A percentile compares a stretch with the other conserved stretches of the same genome.
Evolutionary conservation across 2,888 invertebrate genomes (phyloP).

Genomic region (Stenolophus ochropezus): DNA sequence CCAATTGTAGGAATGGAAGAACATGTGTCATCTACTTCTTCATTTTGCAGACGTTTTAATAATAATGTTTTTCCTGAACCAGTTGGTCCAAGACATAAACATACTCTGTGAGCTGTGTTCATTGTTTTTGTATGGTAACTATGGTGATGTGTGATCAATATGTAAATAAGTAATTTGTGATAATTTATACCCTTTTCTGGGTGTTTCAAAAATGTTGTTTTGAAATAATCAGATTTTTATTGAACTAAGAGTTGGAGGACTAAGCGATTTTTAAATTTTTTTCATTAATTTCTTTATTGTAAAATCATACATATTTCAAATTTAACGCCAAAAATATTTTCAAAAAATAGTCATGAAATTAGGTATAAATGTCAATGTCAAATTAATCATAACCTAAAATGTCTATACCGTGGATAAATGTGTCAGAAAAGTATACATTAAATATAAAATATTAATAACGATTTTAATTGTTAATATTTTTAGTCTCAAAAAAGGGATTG

Average conservation of each 20-base stretch:
- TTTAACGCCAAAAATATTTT: conserved; percentile 5
- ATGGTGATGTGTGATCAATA: conserved; percentile 39
- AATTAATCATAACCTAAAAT: conserved; percentile 2
- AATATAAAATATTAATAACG: neutral
- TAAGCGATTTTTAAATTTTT: too few species aligned
- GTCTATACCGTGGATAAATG: conserved; percentile 49
- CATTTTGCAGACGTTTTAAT: conserved; percentile 82
- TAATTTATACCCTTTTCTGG: neutral
- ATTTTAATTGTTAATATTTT: conserved; percentile 60
- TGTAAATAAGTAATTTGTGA: neutral
- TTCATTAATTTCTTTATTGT: too few species aligned
- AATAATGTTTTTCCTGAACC: conserved; percentile 89
- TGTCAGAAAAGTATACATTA: conserved; percentile 19
- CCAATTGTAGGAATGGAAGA: conserved; percentile 88
- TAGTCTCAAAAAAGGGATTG: conserved; percentile 68
- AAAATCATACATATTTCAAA: neutral
- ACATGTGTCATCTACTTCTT: conserved; percentile 84
- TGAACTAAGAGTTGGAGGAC: neutral
- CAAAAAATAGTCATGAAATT: neutral
- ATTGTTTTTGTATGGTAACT: conserved; percentile 37
- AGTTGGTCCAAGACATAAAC: conserved; percentile 85
- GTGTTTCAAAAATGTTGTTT: neutral
- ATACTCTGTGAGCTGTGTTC: conserved; percentile 64
- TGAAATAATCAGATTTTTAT: neutral
- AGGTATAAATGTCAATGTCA: conserved; percentile 1